Percentiles rank a stretch among this genome's conserved stretches.
Conservation (phyloP, 2,888 invertebrate genomes). For the Pseudolycoriella hygida region DNA sequence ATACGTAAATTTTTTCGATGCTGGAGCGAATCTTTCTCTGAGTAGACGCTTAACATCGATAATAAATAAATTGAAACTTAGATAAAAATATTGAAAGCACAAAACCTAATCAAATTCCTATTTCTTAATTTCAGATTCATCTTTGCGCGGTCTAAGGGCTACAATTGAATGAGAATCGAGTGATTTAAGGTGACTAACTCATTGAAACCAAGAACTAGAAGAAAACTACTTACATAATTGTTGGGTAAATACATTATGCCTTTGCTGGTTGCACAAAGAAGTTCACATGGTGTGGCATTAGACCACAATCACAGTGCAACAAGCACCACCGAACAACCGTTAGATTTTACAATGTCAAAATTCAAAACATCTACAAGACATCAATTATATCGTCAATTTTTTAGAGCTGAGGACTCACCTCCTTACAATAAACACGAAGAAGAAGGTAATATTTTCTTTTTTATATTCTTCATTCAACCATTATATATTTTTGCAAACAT, state of each 20-base stretch:
- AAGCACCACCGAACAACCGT: slow-evolving; percentile 11
- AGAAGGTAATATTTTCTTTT: slow-evolving; percentile 6
- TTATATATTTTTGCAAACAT: neutral
- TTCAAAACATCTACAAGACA: slow-evolving; percentile 11
- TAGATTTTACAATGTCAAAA: slow-evolving; percentile 16
- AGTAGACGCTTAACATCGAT: no score
- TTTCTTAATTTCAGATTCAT: no score
- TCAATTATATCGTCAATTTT: slow-evolving; percentile 9
- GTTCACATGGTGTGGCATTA: slow-evolving; percentile 11
- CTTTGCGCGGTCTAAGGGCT: no score
- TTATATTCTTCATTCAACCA: neutral
- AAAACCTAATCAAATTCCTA: no score
- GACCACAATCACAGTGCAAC: slow-evolving; percentile 7
- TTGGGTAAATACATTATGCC: slow-evolving; percentile 11
- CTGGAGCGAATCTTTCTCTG: no score
- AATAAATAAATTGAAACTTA: no score
- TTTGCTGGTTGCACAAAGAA: slow-evolving; percentile 13
- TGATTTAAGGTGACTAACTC: no score
- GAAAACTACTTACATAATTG: neutral
- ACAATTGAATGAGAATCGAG: no score
- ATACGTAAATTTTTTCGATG: no score
- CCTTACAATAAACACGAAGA: slow-evolving; percentile 9
- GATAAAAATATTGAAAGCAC: no score
- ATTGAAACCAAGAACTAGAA: neutral
- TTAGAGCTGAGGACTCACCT: slow-evolving; percentile 8